Evolutionary conservation across 2,113 vertebrate species (phyloP), one percentile per base, ranked within the genome.

Genomic region (Xiphias gladius): DNA sequence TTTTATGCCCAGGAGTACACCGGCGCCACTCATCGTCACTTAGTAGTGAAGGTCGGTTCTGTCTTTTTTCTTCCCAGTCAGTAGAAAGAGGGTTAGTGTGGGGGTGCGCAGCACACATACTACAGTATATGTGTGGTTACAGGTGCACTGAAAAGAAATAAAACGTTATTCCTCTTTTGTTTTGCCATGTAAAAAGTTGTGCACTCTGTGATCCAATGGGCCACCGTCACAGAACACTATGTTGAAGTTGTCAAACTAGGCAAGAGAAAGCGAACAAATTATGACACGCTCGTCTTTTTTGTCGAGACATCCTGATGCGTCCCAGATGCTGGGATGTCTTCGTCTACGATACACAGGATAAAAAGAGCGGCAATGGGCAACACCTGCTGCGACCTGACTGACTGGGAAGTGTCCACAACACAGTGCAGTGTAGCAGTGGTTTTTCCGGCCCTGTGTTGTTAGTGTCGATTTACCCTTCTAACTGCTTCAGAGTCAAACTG

Each of bases 221-320:
- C 30, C 37, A n/a, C 54, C 19, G 28, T 50, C 19, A 63, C 58
- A 63, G 12, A 62, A 46, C 28, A 37, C 22, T 19, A 7, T 14
- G n/a, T 39, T 13, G 26, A 24, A 13, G n/a, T 39, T 52, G 28
- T 52, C 22, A 41, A 52, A 24, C 41, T 14, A 13, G 41, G 41
- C 41, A 43, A 39, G 7, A 55, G 62, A 66, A 65, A 20, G 1
- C 61, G 62, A 76, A 65, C 17, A 0, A 63, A 13, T n/a, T 2
- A 22, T 37, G 48, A 74, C 43, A 37, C 61, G 48, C n/a, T 74
- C 2, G 16, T 74, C 22, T 63, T 74, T 41, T 62, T 32, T 50
- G 46, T 52, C 22, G 2, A 7, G 19, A 50, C 19, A 50, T 63
- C 73, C 65, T 1, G 12, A 26, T 17, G 63, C 7, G 3, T 43